These are phyloP conservation scores for Paraescarpia echinospica DNA, from an alignment of 1,140 invertebrate genomes.

Conservation along the genomic window DNA sequence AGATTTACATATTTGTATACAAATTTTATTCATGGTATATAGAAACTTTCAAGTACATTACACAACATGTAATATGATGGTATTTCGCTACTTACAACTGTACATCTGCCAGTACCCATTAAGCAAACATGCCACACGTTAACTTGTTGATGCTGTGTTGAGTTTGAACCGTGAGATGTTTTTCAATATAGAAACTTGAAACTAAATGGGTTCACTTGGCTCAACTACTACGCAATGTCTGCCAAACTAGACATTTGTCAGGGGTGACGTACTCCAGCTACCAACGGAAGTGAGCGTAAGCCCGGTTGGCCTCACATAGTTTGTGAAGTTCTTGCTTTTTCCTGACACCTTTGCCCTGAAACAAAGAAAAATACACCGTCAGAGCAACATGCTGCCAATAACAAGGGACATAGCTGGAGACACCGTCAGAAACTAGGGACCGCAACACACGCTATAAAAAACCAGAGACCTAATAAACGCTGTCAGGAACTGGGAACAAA, in stretches of 20 bases:
- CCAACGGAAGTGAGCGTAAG: conserved; percentile 59
- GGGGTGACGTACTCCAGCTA: not conserved
- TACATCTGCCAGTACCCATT: not conserved
- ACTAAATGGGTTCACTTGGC: not conserved
- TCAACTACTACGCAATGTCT: not conserved
- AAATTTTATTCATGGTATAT: not conserved
- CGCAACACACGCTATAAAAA: no score
- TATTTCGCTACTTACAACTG: not conserved
- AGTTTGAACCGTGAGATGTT: not conserved
- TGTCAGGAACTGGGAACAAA: no score
- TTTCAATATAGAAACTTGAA: not conserved
- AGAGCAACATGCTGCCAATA: conserved; percentile 19
- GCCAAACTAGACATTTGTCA: not conserved
- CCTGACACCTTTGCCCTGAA: conserved; percentile 57
- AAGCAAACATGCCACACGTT: not conserved
- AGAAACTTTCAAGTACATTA: not conserved
- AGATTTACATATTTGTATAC: not conserved
- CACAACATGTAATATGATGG: not conserved
- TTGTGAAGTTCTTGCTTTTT: conserved; percentile 61
- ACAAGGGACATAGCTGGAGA: not conserved
- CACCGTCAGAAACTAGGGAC: no score
- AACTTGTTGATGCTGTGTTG: not conserved
- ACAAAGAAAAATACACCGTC: conserved; percentile 9
- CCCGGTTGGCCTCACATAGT: conserved; percentile 60
- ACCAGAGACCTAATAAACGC: no score